These are phyloP conservation scores for Phyto melanocephala DNA, from an alignment of 2,888 invertebrate genomes.

Conservation along the genomic window DNA sequence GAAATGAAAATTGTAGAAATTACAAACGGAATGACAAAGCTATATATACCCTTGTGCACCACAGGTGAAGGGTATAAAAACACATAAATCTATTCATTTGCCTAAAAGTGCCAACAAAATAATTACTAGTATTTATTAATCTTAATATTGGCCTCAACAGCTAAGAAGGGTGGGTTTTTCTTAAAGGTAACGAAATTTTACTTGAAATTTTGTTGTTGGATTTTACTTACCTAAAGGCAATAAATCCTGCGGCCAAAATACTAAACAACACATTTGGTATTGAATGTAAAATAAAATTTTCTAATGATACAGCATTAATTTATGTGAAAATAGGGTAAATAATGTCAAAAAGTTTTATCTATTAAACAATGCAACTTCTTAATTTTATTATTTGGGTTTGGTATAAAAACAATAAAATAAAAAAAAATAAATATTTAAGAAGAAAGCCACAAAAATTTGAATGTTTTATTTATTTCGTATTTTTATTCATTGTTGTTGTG, in stretches of 20 bases:
- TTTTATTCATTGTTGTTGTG: no score
- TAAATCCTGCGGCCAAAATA: conserved; percentile 55
- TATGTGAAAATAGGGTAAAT: conserved; percentile 53
- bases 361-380: conserved; percentile 5
- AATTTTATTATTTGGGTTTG: neutral
- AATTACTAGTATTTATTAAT: conserved; percentile 44
- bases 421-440: neutral
- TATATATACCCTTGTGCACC: no score
- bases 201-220: neutral
- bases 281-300: conserved; percentile 3
- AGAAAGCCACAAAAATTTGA: conserved; percentile 5
- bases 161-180: conserved; percentile 39
- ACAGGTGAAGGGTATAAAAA: no score
- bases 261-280: neutral
- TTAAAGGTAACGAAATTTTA: conserved; percentile 7
- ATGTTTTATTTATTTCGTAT: conserved; percentile 9
- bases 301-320: conserved; percentile 42
- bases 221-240: neutral
- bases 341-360: conserved; percentile 28
- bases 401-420: no score
- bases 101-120: conserved; percentile 58
- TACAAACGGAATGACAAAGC: no score
- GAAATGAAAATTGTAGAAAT: no score
- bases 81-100: conserved; percentile 50
- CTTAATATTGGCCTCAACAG: neutral